Percentiles rank a stretch among this genome's conserved stretches.
phyloP scores from a whole-genome alignment of 1,140 invertebrate genomes.

The Metopolophium dirhodum region DNA sequence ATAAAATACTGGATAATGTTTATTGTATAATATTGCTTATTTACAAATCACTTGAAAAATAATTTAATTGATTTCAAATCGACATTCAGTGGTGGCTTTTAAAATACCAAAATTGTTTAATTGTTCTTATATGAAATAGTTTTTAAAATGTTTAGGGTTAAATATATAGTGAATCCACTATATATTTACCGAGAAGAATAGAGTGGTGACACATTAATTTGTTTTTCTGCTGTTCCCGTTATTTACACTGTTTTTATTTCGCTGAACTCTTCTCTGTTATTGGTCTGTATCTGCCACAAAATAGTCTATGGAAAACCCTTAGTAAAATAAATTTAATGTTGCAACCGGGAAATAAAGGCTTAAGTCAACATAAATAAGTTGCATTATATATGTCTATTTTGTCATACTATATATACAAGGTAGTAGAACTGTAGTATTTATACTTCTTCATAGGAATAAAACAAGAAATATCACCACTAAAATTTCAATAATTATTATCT shows the following conservation, averaged over 20 bases:
- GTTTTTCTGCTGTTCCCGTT: not conserved
- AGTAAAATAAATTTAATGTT: not conserved
- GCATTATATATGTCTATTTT: not conserved
- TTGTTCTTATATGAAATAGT: not conserved
- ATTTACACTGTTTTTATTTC: conserved; percentile 16
- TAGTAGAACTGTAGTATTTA: not conserved
- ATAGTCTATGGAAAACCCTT: not conserved
- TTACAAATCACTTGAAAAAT: no score
- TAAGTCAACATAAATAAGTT: not conserved
- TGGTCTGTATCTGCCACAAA: not conserved
- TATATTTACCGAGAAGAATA: not conserved
- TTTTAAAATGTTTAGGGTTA: not conserved
- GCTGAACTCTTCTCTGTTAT: not conserved
- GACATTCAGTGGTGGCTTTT: not conserved
- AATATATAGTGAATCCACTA: not conserved
- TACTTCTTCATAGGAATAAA: not conserved
- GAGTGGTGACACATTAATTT: not conserved
- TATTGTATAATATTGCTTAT: no score
- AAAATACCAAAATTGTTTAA: not conserved
- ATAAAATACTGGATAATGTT: no score
- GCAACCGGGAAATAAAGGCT: not conserved
- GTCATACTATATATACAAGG: not conserved
- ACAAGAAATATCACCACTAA: not conserved
- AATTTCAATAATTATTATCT: not conserved
- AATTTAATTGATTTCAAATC: not conserved